Conservation (phyloP, 2,888 invertebrate genomes). For the Andrena haemorrhoa region DNA sequence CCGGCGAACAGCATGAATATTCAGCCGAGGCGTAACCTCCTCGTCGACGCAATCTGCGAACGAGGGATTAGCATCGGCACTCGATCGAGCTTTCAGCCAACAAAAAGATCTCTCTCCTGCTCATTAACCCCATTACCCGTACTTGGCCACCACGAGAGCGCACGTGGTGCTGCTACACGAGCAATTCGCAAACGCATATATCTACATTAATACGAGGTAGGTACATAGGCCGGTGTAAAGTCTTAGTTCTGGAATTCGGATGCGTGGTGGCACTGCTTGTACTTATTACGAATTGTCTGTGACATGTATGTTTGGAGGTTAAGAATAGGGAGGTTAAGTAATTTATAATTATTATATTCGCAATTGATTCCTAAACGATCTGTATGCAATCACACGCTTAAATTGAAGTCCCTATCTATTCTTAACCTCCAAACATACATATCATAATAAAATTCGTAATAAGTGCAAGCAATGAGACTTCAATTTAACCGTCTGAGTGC, state of each 20-base stretch:
- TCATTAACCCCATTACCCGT: conserved; percentile 75
- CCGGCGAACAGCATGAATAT: conserved; percentile 60
- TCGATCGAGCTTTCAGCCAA: conserved; percentile 62
- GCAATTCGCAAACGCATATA: conserved; percentile 61
- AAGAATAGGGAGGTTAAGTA: background rate
- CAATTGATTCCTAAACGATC: background rate
- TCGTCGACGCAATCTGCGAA: conserved; percentile 52
- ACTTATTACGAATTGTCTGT: background rate
- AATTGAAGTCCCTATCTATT: too few relatives aligned
- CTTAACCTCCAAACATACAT: too few relatives aligned
- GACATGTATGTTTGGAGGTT: too few relatives aligned
- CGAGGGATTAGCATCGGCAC: conserved; percentile 56
- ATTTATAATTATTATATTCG: background rate
- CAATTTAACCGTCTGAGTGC: background rate
- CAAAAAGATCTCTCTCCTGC: conserved; percentile 57
- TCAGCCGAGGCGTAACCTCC: conserved; percentile 50
- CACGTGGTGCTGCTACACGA: conserved; percentile 37
- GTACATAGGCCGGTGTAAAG: conserved; percentile 29
- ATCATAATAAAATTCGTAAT: too few relatives aligned
- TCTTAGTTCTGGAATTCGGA: background rate
- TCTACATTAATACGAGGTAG: conserved; percentile 59
- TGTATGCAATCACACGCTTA: background rate
- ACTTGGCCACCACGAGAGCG: conserved; percentile 59
- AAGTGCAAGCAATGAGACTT: background rate
- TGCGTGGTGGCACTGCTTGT: background rate